These are phyloP conservation scores for Trididemnum nubilum DNA, from an alignment of 23 tunicate species.

Conservation along the genomic window DNA sequence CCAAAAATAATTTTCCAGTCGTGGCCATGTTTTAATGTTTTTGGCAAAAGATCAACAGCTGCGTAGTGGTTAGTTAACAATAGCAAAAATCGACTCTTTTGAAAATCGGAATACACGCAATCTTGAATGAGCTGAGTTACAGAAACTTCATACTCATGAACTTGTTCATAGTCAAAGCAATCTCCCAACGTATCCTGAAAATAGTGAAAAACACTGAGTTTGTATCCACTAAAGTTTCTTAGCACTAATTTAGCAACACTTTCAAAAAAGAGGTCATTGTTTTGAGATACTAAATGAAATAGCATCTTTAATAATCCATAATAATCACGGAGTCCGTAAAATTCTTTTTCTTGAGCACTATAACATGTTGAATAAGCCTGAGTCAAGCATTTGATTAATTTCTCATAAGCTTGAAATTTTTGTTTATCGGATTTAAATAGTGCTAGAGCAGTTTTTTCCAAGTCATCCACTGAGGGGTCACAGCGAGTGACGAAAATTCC, in stretches of 20 bases:
- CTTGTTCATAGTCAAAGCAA: neutral
- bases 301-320: conserved; percentile 78
- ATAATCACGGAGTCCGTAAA: conserved; percentile 81
- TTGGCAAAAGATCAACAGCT: conserved; percentile 54
- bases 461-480: conserved; percentile 56
- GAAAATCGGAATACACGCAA: conserved; percentile 44
- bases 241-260: conserved; percentile 28
- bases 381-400: conserved; percentile 36
- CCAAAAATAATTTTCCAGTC: conserved; percentile 70
- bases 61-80: conserved; percentile 72
- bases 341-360: conserved; percentile 54
- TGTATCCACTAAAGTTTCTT: conserved; percentile 74
- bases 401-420: conserved; percentile 14
- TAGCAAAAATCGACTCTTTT: conserved; percentile 64
- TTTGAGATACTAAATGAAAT: conserved; percentile 29
- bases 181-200: conserved; percentile 29
- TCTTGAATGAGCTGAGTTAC: conserved; percentile 42
- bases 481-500: conserved; percentile 86
- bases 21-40: conserved; percentile 23
- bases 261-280: neutral
- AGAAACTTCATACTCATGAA: neutral
- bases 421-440: conserved; percentile 61
- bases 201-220: neutral
- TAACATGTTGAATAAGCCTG: conserved; percentile 47
- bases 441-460: conserved; percentile 74